Evolutionary conservation across 2,113 vertebrate species (phyloP).

Genomic region (Ursus arctos): DNA sequence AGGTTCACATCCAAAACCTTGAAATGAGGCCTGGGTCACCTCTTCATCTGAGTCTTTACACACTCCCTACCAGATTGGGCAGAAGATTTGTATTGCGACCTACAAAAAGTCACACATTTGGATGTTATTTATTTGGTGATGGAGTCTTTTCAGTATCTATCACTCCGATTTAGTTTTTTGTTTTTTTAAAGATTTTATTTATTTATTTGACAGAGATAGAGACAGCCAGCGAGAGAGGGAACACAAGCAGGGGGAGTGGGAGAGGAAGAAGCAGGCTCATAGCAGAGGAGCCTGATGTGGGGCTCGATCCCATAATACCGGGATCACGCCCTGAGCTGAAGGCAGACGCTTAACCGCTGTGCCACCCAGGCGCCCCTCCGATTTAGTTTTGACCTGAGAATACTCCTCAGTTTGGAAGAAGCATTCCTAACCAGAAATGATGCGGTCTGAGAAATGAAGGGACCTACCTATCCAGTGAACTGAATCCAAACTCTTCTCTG

Average conservation of each 20-base stretch:
- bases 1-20: not conserved
- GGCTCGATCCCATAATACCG: no score
- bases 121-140: not conserved
- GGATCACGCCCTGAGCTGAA: no score
- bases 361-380: not conserved
- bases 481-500: not conserved
- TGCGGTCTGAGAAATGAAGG: not conserved
- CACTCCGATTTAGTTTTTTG: not conserved
- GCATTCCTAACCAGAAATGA: not conserved
- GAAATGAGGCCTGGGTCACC: not conserved
- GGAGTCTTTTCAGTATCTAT: not conserved
- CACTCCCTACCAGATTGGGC: not conserved
- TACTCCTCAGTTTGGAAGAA: not conserved
- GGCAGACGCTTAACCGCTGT: no score
- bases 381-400: slow-evolving; percentile 9
- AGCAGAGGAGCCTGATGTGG: no score
- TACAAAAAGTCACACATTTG: not conserved
- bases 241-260: no score
- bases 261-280: no score
- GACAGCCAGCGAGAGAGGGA: no score
- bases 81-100: not conserved
- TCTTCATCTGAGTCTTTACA: not conserved
- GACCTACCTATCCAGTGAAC: not conserved
- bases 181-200: no score
- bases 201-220: no score